phyloP scores from a whole-genome alignment of 2,113 vertebrate genomes.

The Oreocharis arfaki region DNA sequence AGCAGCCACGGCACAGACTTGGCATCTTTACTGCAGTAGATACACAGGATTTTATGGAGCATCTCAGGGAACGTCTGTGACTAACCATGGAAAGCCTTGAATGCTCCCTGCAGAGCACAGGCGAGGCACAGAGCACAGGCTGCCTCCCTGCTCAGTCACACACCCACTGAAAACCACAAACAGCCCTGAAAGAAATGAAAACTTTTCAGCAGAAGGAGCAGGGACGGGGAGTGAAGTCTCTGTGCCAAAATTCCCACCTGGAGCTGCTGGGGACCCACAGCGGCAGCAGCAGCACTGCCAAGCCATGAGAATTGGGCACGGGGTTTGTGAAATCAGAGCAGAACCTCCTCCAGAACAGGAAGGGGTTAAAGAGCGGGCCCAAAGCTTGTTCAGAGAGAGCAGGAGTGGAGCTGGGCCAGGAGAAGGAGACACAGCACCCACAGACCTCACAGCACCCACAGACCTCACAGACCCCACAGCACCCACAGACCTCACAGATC shows the following conservation, averaged over 20 bases:
- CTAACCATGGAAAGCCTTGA: background rate
- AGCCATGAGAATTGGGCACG: rapidly evolving
- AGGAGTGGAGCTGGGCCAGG: background rate
- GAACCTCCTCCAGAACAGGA: background rate
- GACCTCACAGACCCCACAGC: background rate
- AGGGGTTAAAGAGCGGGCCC: background rate
- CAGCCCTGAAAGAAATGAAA: background rate
- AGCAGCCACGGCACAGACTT: background rate
- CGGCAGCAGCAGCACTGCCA: background rate
- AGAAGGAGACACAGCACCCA: background rate
- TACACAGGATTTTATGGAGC: background rate
- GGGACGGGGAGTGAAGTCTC: background rate
- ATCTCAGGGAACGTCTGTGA: background rate
- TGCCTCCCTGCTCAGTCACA: background rate
- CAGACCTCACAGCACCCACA: background rate
- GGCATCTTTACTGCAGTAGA: background rate
- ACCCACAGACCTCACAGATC: background rate
- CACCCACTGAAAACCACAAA: background rate
- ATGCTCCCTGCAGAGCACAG: background rate
- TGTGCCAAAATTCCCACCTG: background rate
- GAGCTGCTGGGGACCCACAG: background rate
- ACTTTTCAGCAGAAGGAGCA: background rate
- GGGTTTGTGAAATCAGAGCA: background rate
- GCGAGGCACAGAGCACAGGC: background rate
- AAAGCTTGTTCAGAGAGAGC: background rate